These are phyloP conservation scores for Trematomus bernacchii DNA, from an alignment of 2,797 vertebrate genomes.

Conservation along the genomic window DNA sequence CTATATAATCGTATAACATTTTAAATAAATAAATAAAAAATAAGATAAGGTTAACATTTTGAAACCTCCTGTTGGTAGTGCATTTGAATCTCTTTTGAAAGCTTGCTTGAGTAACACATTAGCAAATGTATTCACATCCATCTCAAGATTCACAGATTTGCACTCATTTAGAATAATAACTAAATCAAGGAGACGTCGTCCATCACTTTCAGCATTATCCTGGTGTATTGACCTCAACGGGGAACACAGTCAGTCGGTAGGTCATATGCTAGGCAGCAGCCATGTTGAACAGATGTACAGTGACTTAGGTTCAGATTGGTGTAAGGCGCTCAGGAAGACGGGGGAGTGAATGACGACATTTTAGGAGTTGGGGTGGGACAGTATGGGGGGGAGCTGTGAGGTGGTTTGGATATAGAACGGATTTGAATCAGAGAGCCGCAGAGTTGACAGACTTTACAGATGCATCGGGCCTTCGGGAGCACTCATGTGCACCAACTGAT, in stretches of 20 bases:
- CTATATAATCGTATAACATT: too few species aligned
- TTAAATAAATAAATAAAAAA: neutral
- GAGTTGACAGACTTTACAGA: conserved; percentile 73
- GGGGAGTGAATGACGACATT: conserved; percentile 59
- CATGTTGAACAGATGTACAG: conserved; percentile 81
- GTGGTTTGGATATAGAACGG: conserved; percentile 44
- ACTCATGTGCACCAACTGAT: conserved; percentile 50
- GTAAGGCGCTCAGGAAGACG: conserved; percentile 61
- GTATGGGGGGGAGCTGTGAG: neutral
- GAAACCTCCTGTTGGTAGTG: neutral
- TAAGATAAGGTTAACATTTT: neutral
- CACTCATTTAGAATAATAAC: conserved; percentile 6
- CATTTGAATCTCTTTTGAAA: neutral
- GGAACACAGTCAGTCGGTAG: conserved; percentile 49
- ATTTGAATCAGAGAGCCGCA: conserved; percentile 59
- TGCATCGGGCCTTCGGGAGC: conserved; percentile 60
- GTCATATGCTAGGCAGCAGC: conserved; percentile 72
- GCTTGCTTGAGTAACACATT: neutral
- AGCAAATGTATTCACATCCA: neutral
- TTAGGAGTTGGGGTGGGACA: conserved; percentile 56
- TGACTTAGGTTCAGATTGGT: conserved; percentile 76
- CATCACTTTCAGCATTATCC: conserved; percentile 14
- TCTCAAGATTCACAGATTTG: neutral
- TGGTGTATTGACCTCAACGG: conserved; percentile 49
- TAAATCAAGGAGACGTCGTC: neutral